Evolutionary conservation across 2,888 invertebrate species (phyloP), one percentile per base, ranked within the genome.

Genomic region (Eilema depressum): DNA sequence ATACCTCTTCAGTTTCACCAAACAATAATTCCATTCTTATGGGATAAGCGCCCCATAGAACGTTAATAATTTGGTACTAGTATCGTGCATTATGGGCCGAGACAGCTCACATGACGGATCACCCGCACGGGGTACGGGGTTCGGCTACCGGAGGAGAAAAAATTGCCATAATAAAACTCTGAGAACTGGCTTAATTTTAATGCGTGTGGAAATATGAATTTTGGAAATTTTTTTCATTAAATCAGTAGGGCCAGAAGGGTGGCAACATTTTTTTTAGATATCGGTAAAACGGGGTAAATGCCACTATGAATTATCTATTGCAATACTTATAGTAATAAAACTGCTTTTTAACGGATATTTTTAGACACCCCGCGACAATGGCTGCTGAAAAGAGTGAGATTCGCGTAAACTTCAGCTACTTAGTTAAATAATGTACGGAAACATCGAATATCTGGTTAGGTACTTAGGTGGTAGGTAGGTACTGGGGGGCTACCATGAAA

Each of bases 81-180:
- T 82, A 82, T 76, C 85, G 83, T 86, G 90, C 91, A 92, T 92
- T 90, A 91, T 89, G 83, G 79, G 80, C 79, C 75, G 78, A 85
- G 91, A 89, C 90, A 88, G 87, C 84, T 69, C 75, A 61, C 69
- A 87, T 92, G 92, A 92, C 85, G 83, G 92, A 92, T 92, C 90
- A 81, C 82, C 79, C 28, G 41, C 82, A 76, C 81, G 77, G 66
- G 64, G 37, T 57, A n/a, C 57, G 77, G 59, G 64, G 37, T 57
- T 33, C 57, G 74, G 78, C 80, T 83, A 82, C 81, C 74, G 82
- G 70, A 66, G 59, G 56, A 66, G 69, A 73, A 80, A 79, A 82
- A 81, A 82, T 73, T 63, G 60, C 74, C 63, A 64, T 68, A 78
- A 74, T 72, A 72, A 47, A 47, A 12, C 26, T 30, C 23, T n/a